phyloP scores from a whole-genome alignment of 2,888 invertebrate species.

The Rhagonycha fulva region DNA sequence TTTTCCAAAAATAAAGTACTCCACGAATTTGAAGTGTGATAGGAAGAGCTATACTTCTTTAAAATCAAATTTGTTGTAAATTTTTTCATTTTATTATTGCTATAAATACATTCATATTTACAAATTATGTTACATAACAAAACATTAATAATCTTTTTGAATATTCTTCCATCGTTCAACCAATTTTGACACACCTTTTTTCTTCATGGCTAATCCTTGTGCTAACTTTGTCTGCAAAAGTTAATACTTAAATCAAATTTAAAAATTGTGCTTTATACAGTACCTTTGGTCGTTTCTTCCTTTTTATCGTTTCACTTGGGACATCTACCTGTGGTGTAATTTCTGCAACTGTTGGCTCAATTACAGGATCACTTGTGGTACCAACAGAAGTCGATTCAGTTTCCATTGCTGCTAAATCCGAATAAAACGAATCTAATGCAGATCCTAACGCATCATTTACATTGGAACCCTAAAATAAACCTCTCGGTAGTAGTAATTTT shows the following conservation, averaged over 20 bases:
- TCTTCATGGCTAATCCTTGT: slow-evolving; percentile 66
- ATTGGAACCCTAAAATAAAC: neutral
- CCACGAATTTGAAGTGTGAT: no score
- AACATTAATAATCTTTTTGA: slow-evolving; percentile 57
- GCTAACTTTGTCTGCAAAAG: slow-evolving; percentile 53
- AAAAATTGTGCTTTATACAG: neutral
- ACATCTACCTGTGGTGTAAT: slow-evolving; percentile 8
- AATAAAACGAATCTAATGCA: slow-evolving; percentile 64
- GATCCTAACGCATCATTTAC: slow-evolving; percentile 51
- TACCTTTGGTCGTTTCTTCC: slow-evolving; percentile 56
- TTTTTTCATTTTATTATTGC: neutral
- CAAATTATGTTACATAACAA: neutral
- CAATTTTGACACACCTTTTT: slow-evolving; percentile 69
- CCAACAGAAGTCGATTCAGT: slow-evolving; percentile 34
- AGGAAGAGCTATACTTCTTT: no score
- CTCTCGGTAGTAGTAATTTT: neutral
- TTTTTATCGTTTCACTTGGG: slow-evolving; percentile 38
- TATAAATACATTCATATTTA: neutral
- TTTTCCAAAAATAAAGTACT: no score
- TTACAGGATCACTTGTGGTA: neutral
- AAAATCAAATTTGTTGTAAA: neutral
- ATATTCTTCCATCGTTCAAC: slow-evolving; percentile 76
- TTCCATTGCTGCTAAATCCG: slow-evolving; percentile 62
- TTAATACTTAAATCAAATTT: slow-evolving; percentile 51
- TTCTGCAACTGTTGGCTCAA: slow-evolving; percentile 7